A percentile compares a stretch with the other conserved stretches of the same genome.
phyloP scores from a whole-genome alignment of 2,113 vertebrate species.

The Bathybates hornii region DNA sequence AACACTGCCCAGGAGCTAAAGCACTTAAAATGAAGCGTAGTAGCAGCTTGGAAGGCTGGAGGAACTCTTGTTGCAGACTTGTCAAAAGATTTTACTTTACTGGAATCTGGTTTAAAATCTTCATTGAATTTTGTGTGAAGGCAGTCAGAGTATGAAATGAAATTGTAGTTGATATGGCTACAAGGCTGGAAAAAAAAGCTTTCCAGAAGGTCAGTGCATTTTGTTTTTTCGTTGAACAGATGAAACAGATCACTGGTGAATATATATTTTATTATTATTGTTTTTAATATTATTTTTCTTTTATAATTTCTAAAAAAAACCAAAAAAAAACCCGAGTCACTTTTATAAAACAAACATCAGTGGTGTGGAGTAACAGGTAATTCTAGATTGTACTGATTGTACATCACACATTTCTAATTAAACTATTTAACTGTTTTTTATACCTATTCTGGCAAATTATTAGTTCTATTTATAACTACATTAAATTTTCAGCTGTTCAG shows the following conservation, averaged over 20 bases:
- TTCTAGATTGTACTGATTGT: neutral
- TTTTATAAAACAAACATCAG: neutral
- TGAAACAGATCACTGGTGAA: neutral
- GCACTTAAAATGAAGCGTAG: neutral
- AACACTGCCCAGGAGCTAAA: neutral
- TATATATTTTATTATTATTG: neutral
- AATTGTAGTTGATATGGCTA: neutral
- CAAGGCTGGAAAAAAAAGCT: neutral
- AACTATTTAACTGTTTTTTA: neutral
- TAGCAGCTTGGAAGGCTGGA: neutral
- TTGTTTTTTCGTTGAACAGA: neutral
- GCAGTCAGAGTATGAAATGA: neutral
- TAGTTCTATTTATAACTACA: accelerated
- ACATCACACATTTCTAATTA: neutral
- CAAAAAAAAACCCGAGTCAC: neutral
- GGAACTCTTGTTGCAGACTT: neutral
- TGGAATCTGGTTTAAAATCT: neutral
- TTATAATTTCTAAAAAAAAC: neutral
- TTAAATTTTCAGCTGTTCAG: neutral
- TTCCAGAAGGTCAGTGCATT: neutral
- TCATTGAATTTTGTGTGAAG: neutral
- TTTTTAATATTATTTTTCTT: neutral
- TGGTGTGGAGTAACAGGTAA: neutral
- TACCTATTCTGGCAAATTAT: neutral
- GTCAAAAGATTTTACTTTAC: neutral